These are phyloP conservation scores for Micromys minutus DNA, from an alignment of 2,113 vertebrate genomes.

Conservation along the genomic window DNA sequence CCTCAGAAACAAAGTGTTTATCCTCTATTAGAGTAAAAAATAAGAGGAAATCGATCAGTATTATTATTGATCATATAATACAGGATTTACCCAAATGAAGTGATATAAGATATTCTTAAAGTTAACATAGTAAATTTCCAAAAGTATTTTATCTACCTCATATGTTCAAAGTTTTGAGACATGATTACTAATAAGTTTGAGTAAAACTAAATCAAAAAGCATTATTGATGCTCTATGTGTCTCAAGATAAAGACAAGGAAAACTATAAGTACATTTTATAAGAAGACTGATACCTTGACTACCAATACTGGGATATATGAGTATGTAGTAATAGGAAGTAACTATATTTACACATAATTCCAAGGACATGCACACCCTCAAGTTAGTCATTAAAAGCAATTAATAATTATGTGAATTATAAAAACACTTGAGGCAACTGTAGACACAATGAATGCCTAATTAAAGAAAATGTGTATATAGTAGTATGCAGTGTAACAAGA, in stretches of 20 bases:
- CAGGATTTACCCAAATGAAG: background rate
- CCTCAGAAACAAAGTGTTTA: background rate
- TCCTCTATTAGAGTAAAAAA: background rate
- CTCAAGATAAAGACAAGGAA: background rate
- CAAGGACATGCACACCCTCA: background rate
- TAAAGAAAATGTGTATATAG: background rate
- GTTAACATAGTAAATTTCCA: background rate
- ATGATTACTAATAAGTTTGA: background rate
- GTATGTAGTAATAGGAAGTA: background rate
- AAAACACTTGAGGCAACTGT: background rate
- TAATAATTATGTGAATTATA: background rate
- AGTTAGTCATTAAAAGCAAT: background rate
- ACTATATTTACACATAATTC: background rate
- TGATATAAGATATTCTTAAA: background rate
- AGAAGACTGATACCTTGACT: background rate
- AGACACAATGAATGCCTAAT: background rate
- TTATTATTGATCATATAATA: background rate
- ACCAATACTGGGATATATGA: background rate
- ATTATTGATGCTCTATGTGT: background rate
- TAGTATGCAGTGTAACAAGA: rapidly evolving
- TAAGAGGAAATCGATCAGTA: background rate
- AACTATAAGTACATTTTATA: background rate
- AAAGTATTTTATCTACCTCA: background rate
- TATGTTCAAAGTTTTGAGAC: background rate
- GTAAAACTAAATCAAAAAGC: background rate